phyloP scores from a whole-genome alignment of 2,888 invertebrate species.

The Phaedon cochleariae region DNA sequence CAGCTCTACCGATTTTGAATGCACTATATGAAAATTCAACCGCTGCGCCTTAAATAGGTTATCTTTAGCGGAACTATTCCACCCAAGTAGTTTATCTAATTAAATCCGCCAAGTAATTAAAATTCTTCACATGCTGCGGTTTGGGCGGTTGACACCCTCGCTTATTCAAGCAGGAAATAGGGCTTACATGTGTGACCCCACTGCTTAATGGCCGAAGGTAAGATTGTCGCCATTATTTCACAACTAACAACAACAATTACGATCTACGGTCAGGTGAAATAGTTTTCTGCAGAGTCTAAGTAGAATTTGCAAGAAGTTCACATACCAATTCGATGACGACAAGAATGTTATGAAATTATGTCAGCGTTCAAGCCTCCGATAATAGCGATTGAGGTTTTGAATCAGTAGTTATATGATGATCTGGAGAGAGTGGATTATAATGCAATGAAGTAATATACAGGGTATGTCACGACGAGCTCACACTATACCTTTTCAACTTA shows the following conservation, averaged over 20 bases:
- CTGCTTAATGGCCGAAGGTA: slow-evolving; percentile 37
- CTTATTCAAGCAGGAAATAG: slow-evolving; percentile 29
- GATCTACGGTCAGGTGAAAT: slow-evolving; percentile 31
- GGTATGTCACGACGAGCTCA: no score
- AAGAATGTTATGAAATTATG: background rate
- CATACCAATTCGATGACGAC: background rate
- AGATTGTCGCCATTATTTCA: slow-evolving; percentile 44
- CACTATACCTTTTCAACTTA: no score
- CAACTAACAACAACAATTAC: slow-evolving; percentile 40
- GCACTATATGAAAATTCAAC: no score
- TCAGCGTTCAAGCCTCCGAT: no score
- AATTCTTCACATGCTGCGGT: slow-evolving; percentile 32
- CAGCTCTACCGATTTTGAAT: no score
- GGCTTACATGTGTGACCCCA: slow-evolving; percentile 36
- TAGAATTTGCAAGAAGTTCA: background rate
- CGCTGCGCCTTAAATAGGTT: background rate
- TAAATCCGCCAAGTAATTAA: slow-evolving; percentile 27
- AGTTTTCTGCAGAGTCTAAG: slow-evolving; percentile 15
- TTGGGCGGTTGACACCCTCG: slow-evolving; percentile 30
- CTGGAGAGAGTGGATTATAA: no score
- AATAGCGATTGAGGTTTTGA: no score
- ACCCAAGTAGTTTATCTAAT: slow-evolving; percentile 25
- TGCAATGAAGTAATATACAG: no score
- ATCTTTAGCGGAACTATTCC: background rate
- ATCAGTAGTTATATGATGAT: no score